A percentile compares a stretch with the other conserved stretches of the same genome.
phyloP scores from a whole-genome alignment of 1,140 invertebrate genomes.

The Drusus annulatus region DNA sequence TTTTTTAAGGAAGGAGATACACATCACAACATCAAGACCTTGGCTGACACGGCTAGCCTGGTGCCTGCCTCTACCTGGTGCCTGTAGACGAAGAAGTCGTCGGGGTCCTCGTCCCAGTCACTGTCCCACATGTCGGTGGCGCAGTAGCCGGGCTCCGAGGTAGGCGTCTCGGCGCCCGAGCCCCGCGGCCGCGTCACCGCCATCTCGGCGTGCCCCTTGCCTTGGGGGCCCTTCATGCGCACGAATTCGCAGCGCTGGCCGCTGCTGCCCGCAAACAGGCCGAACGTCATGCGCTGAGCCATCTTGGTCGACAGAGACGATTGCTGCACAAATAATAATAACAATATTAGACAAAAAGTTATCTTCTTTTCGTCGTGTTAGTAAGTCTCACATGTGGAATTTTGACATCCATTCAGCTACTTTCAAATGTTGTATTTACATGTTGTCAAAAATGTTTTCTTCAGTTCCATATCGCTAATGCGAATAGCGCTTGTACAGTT shows the following conservation, averaged over 20 bases:
- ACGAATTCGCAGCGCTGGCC: slow-evolving; percentile 96
- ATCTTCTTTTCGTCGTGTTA: neutral
- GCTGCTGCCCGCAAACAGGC: slow-evolving; percentile 83
- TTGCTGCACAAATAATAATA: slow-evolving; percentile 73
- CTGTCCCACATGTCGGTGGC: slow-evolving; percentile 89
- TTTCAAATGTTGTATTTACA: no score
- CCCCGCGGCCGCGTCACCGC: slow-evolving; percentile 94
- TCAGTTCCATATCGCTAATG: no score
- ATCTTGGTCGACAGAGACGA: slow-evolving; percentile 94
- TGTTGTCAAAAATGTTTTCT: no score
- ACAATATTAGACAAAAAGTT: neutral
- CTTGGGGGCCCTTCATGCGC: slow-evolving; percentile 96
- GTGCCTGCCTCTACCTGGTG: slow-evolving; percentile 75
- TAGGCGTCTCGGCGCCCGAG: slow-evolving; percentile 93
- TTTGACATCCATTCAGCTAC: no score
- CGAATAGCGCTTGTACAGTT: no score
- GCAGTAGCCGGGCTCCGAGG: slow-evolving; percentile 91
- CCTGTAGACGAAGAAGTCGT: slow-evolving; percentile 86
- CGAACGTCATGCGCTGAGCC: slow-evolving; percentile 96
- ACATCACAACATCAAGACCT: no score
- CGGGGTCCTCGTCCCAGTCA: slow-evolving; percentile 89
- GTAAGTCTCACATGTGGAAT: no score
- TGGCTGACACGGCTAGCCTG: slow-evolving; percentile 60
- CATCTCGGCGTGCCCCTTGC: slow-evolving; percentile 98
- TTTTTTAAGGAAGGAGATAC: no score